phyloP scores from a whole-genome alignment of 1,140 invertebrate species.

The Andrena cerasifolii region DNA sequence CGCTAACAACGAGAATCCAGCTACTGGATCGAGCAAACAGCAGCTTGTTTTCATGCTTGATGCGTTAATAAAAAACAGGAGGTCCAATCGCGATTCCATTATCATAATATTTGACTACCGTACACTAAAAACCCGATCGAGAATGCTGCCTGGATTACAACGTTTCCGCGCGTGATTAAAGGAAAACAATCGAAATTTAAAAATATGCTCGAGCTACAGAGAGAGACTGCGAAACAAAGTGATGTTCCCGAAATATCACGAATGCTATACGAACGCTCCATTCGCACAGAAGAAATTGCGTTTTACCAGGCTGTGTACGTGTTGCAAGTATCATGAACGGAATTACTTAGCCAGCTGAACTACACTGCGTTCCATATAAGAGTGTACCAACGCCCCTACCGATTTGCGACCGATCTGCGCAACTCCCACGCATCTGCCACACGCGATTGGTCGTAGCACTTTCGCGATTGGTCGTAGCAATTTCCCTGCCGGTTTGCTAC shows the following conservation, averaged over 20 bases:
- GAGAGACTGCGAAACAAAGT: too few relatives aligned
- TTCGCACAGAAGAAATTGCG: too few relatives aligned
- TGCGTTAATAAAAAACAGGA: not conserved
- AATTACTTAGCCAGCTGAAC: too few relatives aligned
- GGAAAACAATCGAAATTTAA: not conserved
- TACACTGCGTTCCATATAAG: too few relatives aligned
- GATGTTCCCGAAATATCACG: not conserved
- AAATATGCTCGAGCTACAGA: not conserved
- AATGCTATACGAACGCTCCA: not conserved
- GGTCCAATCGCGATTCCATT: not conserved
- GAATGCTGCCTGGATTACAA: slow-evolving; percentile 1
- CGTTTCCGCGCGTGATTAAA: not conserved
- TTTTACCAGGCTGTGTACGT: too few relatives aligned
- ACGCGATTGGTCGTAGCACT: too few relatives aligned
- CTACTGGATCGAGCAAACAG: slow-evolving; percentile 30
- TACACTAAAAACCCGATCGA: not conserved
- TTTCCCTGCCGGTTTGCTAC: too few relatives aligned
- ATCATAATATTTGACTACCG: slow-evolving; percentile 35
- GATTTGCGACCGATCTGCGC: too few relatives aligned
- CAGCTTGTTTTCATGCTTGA: slow-evolving; percentile 24
- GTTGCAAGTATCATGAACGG: too few relatives aligned
- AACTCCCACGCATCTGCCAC: too few relatives aligned
- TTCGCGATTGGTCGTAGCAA: too few relatives aligned
- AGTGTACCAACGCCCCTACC: too few relatives aligned
- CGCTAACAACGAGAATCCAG: not conserved